Evolutionary conservation across 2,797 vertebrate species (phyloP).

Genomic region (Telmatherina bonti): DNA sequence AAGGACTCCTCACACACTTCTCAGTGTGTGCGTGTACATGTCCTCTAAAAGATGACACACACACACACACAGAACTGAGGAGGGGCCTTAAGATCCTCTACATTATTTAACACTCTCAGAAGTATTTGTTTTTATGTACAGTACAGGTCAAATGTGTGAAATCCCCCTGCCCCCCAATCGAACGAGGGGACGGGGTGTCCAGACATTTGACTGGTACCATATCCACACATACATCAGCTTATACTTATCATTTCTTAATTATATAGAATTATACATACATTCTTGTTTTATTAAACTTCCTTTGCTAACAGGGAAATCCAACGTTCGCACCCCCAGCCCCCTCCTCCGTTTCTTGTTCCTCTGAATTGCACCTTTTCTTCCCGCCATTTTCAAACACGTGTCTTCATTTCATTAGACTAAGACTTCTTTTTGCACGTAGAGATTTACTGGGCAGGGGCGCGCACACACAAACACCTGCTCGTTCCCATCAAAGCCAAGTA

Average conservation of each 20-base stretch:
- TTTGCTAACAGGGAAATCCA: constrained; percentile 65
- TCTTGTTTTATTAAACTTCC: constrained; percentile 74
- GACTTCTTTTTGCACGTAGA: constrained; percentile 33
- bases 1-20: constrained; percentile 57
- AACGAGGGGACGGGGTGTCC: neutral
- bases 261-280: constrained; percentile 82
- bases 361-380: constrained; percentile 31
- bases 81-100: constrained; percentile 66
- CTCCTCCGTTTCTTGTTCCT: constrained; percentile 36
- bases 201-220: constrained; percentile 9
- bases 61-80: constrained; percentile 38
- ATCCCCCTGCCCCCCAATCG: too few species aligned
- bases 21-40: constrained; percentile 37
- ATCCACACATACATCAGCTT: constrained; percentile 65
- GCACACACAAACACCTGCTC: constrained; percentile 3
- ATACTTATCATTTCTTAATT: constrained; percentile 72
- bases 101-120: constrained; percentile 68
- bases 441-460: constrained; percentile 28
- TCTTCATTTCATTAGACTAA: constrained; percentile 29
- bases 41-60: constrained; percentile 31
- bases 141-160: too few species aligned
- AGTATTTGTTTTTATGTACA: constrained; percentile 58
- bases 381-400: constrained; percentile 21
- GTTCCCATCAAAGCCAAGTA: neutral
- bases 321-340: constrained; percentile 47